These are phyloP conservation scores for Distichodus sexfasciatus DNA, from an alignment of 2,797 vertebrate species.

Conservation along the genomic window DNA sequence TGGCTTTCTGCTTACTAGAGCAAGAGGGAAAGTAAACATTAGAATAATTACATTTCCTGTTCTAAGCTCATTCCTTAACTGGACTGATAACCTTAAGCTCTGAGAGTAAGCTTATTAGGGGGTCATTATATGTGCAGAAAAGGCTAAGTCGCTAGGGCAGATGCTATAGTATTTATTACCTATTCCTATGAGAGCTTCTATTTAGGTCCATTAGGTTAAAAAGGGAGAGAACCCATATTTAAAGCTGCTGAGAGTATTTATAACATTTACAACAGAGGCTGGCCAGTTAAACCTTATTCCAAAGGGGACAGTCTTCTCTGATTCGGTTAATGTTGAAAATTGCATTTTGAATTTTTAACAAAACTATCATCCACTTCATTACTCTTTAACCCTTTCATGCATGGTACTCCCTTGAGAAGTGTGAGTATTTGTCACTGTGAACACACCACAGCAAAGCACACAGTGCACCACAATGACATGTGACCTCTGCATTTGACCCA, in stretches of 20 bases:
- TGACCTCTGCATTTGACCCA: too few relatives aligned
- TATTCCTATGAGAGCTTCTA: constrained; percentile 29
- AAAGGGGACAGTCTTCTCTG: too few relatives aligned
- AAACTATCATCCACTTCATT: too few relatives aligned
- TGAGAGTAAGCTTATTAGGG: constrained; percentile 58
- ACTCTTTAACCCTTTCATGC: too few relatives aligned
- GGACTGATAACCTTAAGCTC: constrained; percentile 56
- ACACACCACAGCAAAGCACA: too few relatives aligned
- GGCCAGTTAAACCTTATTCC: too few relatives aligned
- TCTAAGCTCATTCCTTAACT: constrained; percentile 53
- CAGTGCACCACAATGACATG: too few relatives aligned
- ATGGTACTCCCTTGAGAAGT: too few relatives aligned
- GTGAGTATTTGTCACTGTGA: too few relatives aligned
- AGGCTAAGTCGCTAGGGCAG: constrained; percentile 38
- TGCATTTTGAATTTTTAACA: too few relatives aligned
- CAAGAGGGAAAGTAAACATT: constrained; percentile 58
- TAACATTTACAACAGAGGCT: too few relatives aligned
- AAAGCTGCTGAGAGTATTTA: constrained; percentile 1
- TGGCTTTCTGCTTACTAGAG: constrained; percentile 55
- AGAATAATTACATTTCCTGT: constrained; percentile 65
- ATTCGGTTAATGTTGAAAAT: too few relatives aligned
- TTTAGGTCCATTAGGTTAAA: constrained; percentile 19
- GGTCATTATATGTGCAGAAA: constrained; percentile 46
- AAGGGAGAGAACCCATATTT: constrained; percentile 9
- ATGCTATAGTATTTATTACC: constrained; percentile 48